These are phyloP conservation scores for Deroplatys truncata DNA, from an alignment of 2,888 invertebrate species.

Conservation along the genomic window DNA sequence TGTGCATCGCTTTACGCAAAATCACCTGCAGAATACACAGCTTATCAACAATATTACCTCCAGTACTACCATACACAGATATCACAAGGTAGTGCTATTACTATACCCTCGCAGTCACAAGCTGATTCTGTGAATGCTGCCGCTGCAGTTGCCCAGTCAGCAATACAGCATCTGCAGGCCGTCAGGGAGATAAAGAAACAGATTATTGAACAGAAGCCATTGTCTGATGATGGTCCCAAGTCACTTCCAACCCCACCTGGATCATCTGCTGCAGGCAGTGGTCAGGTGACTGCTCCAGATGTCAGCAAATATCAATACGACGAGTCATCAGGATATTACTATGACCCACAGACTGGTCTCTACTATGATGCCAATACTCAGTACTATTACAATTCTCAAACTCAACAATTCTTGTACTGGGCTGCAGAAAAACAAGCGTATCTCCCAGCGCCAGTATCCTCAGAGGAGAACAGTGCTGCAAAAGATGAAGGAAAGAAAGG, in stretches of 20 bases:
- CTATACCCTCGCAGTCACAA: conserved; percentile 54
- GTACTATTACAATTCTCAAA: conserved; percentile 92
- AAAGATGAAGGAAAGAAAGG: conserved; percentile 61
- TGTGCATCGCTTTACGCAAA: conserved; percentile 71
- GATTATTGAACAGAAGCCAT: background rate
- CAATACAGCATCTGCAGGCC: conserved; percentile 63
- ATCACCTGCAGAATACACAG: conserved; percentile 65
- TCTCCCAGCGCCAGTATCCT: conserved; percentile 47
- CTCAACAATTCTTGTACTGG: conserved; percentile 93
- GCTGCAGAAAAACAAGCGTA: conserved; percentile 70
- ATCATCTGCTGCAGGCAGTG: background rate
- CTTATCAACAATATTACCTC: conserved; percentile 67
- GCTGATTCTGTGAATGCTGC: conserved; percentile 77
- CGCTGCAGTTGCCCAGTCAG: conserved; percentile 85
- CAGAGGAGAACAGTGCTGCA: conserved; percentile 8
- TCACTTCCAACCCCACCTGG: background rate
- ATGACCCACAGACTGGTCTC: conserved; percentile 85
- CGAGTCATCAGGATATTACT: conserved; percentile 92
- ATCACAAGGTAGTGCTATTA: conserved; percentile 41
- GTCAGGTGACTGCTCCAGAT: conserved; percentile 62
- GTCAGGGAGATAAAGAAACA: conserved; percentile 28
- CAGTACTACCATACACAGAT: conserved; percentile 64
- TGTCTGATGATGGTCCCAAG: background rate
- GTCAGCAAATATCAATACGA: conserved; percentile 90
- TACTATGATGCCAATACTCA: conserved; percentile 96